Percentiles rank a stretch among this genome's conserved stretches.
phyloP scores from a whole-genome alignment of 2,888 invertebrate species.

The Limulus polyphemus region DNA sequence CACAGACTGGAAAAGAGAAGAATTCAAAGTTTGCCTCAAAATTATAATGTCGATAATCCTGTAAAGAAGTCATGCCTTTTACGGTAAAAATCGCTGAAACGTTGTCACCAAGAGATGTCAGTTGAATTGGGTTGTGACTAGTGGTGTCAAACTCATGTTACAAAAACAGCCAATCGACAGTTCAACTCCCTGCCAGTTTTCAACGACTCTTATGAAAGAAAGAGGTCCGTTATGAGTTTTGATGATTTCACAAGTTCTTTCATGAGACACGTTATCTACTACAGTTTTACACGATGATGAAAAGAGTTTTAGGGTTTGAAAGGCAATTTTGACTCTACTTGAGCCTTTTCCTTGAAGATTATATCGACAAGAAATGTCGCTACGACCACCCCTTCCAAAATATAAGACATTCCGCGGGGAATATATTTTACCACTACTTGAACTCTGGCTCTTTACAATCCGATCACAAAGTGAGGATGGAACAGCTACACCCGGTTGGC shows the following conservation, averaged over 20 bases:
- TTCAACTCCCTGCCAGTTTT: constrained; percentile 8
- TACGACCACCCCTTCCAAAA: constrained; percentile 65
- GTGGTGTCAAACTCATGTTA: constrained; percentile 9
- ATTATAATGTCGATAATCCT: constrained; percentile 63
- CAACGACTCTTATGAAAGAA: no score
- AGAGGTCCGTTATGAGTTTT: background rate
- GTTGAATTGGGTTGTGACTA: constrained; percentile 27
- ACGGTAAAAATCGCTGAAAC: constrained; percentile 61
- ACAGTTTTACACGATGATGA: constrained; percentile 11
- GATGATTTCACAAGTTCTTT: background rate
- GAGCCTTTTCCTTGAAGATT: constrained; percentile 19
- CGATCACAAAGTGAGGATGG: constrained; percentile 21
- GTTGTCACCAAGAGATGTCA: constrained; percentile 54
- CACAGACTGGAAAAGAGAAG: constrained; percentile 18
- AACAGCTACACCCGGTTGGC: constrained; percentile 27
- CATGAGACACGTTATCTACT: constrained; percentile 7
- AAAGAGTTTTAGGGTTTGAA: constrained; percentile 10
- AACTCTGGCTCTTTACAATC: constrained; percentile 17
- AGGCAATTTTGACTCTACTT: constrained; percentile 35
- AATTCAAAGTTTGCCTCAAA: constrained; percentile 71
- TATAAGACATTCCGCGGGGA: constrained; percentile 68
- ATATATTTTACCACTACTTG: constrained; percentile 47
- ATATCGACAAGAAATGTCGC: constrained; percentile 52
- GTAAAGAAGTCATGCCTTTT: constrained; percentile 63
- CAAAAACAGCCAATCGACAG: constrained; percentile 23